Conservation (phyloP, 2,888 invertebrate species). For the Drosophila suboccidentalis region DNA sequence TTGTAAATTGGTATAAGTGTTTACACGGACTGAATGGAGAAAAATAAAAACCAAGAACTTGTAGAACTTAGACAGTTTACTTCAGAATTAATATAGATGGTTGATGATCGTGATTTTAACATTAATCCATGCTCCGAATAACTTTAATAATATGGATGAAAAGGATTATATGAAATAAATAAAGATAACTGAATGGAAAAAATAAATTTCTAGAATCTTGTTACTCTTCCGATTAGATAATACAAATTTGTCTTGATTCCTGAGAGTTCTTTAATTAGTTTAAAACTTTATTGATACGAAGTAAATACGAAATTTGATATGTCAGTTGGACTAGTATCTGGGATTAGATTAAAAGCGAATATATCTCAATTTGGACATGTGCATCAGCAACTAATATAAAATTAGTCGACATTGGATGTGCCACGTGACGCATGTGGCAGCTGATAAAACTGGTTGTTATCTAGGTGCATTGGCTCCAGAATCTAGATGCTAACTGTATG, state of each 20-base stretch:
- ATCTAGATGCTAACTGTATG: conserved; percentile 7
- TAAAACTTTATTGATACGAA: neutral
- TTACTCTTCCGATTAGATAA: neutral
- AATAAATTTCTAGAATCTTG: neutral
- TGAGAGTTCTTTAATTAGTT: neutral
- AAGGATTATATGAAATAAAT: neutral
- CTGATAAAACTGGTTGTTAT: conserved; percentile 3
- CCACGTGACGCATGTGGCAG: conserved; percentile 25
- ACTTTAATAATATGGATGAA: neutral
- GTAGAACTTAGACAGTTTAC: neutral
- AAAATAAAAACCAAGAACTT: neutral
- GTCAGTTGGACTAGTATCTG: neutral
- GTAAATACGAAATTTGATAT: neutral
- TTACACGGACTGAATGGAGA: neutral
- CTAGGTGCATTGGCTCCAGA: conserved; percentile 14
- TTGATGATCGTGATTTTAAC: neutral
- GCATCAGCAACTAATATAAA: neutral
- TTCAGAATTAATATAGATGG: no score
- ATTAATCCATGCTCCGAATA: neutral
- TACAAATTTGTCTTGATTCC: neutral
- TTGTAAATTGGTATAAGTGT: neutral
- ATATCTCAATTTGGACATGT: conserved; percentile 9
- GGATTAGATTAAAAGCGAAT: neutral
- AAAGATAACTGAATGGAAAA: neutral
- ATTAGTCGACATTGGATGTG: neutral